Evolutionary conservation across 2,113 vertebrate genomes (phyloP), one percentile per base, ranked within the genome.

Genomic region (Pelvicachromis taeniatus): DNA sequence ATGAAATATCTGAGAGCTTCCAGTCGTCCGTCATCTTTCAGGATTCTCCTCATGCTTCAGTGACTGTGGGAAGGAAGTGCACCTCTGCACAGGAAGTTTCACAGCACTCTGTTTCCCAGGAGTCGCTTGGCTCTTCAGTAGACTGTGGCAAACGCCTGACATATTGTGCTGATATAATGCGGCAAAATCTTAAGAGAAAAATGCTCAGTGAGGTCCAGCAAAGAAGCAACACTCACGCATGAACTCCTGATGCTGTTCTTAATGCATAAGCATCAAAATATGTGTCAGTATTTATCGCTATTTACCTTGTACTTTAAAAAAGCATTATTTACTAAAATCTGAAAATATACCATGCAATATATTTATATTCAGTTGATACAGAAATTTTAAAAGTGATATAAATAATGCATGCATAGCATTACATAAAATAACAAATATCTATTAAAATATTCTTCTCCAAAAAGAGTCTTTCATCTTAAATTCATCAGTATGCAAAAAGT

Each of bases 11-110:
- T 88, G 56, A 90, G 73, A 48, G 78, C 79, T 83, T 88, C 88
- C 58, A 88, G 90, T 85, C 82, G 90, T 88, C 87, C 85, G 75
- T 91, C 93, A 90, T 91, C 82, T 86, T 82, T 91, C 54, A 84
- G 56, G 77, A 81, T 75, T 84, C 81, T 89, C 68, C 75, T 89
- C 79, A 86, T 77, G 88, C 89, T 94, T 88, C 89, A 89, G 50
- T 83, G 89, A 54, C 13, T 48, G 50, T 16, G 79, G 82, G 87
- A 87, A 90, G 84, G 59, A 93, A 93, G 87, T 82, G 81, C 17
- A 84, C 82, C 77, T 68, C 88, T 78, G 82, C 78, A 82, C 87
- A 90, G 87, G 91, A 93, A 93, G 88, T 87, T 92, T 88, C 68
- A 78, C 83, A 84, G 81, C 5, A 56, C 81, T 77, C 53, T 55